Evolutionary conservation across 1,140 invertebrate genomes (phyloP), one percentile per base, ranked within the genome.

Genomic region (Thaumetopoea pityocampa): DNA sequence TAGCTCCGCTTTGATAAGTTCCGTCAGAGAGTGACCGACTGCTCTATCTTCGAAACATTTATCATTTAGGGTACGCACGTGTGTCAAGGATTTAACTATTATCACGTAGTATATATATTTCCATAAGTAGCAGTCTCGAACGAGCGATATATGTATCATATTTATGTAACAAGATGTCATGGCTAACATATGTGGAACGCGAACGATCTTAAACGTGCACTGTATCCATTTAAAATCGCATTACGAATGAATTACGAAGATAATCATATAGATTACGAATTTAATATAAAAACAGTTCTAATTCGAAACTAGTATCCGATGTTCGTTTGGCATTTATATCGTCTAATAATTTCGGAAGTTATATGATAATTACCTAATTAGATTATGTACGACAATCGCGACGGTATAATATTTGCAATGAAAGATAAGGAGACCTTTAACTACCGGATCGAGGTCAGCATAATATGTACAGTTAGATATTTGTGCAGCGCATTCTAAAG

Each of bases 401-500:
- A n/a, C n/a, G n/a, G n/a, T n/a, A n/a, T n/a, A n/a, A n/a, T n/a
- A n/a, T n/a, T n/a, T n/a, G n/a, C n/a, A n/a, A n/a, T n/a, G n/a
- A n/a, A n/a, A n/a, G n/a, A n/a, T n/a, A n/a, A n/a, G n/a, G n/a
- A n/a, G n/a, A n/a, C n/a, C n/a, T n/a, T n/a, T n/a, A n/a, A n/a
- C n/a, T n/a, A n/a, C n/a, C n/a, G 51, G 46, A 54, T 54, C 61
- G 56, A 53, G 53, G 58, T 55, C 33, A 48, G 14, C n/a, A 38
- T 33, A n/a, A n/a, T n/a, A n/a, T 33, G 36, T 16, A 70, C 68
- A 61, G 64, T 69, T 69, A 76, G 43, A 58, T 63, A 60, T 65
- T 67, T 66, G 64, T 61, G 64, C 49, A 44, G 50, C 50, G 67
- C 67, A 72, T 76, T 51, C 59, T 59, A 71, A 71, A 57, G 37